phyloP scores from a whole-genome alignment of 2,113 vertebrate genomes.

The Uria aalge region DNA sequence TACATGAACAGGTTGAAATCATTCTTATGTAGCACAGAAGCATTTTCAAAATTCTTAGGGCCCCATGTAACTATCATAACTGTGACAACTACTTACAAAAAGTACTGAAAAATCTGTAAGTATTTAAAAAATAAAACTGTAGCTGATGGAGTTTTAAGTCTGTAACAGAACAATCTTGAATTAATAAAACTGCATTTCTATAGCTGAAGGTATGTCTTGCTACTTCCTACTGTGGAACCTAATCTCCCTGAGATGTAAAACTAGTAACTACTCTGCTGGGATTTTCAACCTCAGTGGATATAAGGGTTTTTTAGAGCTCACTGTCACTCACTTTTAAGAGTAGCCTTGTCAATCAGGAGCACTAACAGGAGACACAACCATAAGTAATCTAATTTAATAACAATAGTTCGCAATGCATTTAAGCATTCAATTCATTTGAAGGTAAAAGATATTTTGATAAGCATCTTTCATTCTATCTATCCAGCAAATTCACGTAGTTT shows the following conservation, averaged over 20 bases:
- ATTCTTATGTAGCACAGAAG: fast-evolving
- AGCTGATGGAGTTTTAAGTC: background rate
- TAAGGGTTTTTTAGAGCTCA: background rate
- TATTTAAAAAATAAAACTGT: background rate
- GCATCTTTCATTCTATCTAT: background rate
- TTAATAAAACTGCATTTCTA: background rate
- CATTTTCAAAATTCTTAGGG: background rate
- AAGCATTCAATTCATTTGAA: background rate
- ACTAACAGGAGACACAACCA: background rate
- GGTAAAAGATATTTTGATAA: background rate
- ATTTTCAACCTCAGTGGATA: background rate
- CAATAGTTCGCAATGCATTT: background rate
- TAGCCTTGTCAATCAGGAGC: background rate
- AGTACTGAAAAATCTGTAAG: background rate
- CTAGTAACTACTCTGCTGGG: background rate
- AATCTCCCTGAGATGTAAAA: background rate
- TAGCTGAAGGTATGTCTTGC: background rate
- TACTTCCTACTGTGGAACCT: background rate
- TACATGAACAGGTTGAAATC: background rate
- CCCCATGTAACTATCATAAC: fast-evolving
- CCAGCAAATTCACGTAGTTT: background rate
- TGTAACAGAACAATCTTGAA: background rate
- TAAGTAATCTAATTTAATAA: background rate
- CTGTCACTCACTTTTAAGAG: background rate
- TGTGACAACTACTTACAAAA: background rate